These are phyloP conservation scores for Drosophila meridiana DNA, from an alignment of 2,888 invertebrate species.

Conservation along the genomic window DNA sequence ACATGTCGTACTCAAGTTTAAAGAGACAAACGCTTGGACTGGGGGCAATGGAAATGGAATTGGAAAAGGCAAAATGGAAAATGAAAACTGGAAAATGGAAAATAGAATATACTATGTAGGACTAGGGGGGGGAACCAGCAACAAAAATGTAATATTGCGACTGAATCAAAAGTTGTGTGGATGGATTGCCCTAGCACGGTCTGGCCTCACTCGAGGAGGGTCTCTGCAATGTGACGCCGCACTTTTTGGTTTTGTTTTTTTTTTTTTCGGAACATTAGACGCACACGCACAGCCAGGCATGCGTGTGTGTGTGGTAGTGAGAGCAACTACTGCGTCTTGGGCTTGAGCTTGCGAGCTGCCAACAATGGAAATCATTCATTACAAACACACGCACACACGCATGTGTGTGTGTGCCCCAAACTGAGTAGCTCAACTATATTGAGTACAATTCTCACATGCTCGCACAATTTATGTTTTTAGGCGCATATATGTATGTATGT, in stretches of 20 bases:
- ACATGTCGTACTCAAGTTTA: slow-evolving; percentile 51
- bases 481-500: not conserved
- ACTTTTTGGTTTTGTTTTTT: slow-evolving; percentile 36
- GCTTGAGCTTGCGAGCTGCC: slow-evolving; percentile 39
- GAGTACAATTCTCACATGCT: slow-evolving; percentile 10
- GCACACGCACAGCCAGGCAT: slow-evolving; percentile 14
- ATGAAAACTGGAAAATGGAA: slow-evolving; percentile 5
- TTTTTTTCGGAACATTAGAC: slow-evolving; percentile 47
- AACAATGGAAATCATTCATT: slow-evolving; percentile 76
- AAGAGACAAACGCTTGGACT: slow-evolving; percentile 25
- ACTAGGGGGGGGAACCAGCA: not conserved
- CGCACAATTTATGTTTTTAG: slow-evolving; percentile 1
- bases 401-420: not conserved
- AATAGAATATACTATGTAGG: not conserved
- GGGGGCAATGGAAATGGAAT: slow-evolving; percentile 1
- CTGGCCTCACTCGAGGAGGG: not conserved
- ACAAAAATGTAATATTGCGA: slow-evolving; percentile 3
- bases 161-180: slow-evolving; percentile 5
- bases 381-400: slow-evolving; percentile 1
- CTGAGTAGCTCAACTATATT: slow-evolving; percentile 3
- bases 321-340: slow-evolving; percentile 57
- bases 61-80: slow-evolving; percentile 4
- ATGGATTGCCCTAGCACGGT: slow-evolving; percentile 2
- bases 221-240: slow-evolving; percentile 60
- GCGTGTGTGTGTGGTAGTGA: slow-evolving; percentile 23